These are phyloP conservation scores for Babylonia areolata DNA, from an alignment of 1,140 invertebrate species.

Conservation along the genomic window DNA sequence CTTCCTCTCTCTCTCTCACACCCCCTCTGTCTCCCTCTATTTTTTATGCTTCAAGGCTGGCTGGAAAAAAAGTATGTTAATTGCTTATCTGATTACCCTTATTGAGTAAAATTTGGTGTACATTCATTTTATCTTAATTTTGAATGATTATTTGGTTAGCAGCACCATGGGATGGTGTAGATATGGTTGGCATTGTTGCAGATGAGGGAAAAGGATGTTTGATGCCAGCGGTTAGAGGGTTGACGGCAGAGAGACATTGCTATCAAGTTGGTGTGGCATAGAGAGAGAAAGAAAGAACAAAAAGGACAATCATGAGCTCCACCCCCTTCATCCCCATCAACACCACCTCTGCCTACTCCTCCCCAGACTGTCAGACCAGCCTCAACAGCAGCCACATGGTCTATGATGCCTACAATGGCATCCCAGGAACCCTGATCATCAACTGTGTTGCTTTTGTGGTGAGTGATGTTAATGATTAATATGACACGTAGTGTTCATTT, in stretches of 20 bases:
- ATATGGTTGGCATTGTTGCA: too few species aligned
- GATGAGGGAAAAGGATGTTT: neutral
- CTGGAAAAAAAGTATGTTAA: too few species aligned
- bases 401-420: slow-evolving; percentile 80
- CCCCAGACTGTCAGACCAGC: slow-evolving; percentile 19
- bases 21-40: too few species aligned
- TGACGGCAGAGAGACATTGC: neutral
- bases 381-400: slow-evolving; percentile 6
- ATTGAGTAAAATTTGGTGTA: too few species aligned
- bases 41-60: too few species aligned
- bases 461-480: slow-evolving; percentile 62
- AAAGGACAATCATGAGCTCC: neutral
- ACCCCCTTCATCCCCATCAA: neutral
- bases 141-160: too few species aligned
- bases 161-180: too few species aligned
- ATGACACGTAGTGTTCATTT: too few species aligned
- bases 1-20: too few species aligned
- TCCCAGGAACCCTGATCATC: slow-evolving; percentile 90
- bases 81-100: too few species aligned
- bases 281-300: neutral
- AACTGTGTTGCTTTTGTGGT: slow-evolving; percentile 88
- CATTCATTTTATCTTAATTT: too few species aligned
- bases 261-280: neutral
- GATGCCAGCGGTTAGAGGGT: neutral
- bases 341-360: neutral